Evolutionary conservation across 30 jellyfish, hydroid and myxozoan genomes (phyloP).

Genomic region (Sanderia malayensis): DNA sequence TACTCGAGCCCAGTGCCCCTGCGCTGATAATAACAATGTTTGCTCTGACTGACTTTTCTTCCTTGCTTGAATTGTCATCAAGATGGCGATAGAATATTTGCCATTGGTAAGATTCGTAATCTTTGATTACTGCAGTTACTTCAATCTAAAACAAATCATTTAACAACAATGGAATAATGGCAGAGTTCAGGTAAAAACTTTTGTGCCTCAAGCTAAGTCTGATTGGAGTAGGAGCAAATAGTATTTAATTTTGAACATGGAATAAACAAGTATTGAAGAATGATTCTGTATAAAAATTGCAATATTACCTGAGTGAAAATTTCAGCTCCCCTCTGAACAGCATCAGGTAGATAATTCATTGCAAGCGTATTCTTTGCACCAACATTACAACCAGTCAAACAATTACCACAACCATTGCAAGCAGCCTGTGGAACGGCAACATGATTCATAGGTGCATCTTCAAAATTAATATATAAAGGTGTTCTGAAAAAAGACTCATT

Average conservation of each 20-base stretch:
- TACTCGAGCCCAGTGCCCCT: conserved; percentile 94
- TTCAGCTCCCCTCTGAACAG: conserved; percentile 94
- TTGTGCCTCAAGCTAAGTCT: no score
- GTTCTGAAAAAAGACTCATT: conserved; percentile 89
- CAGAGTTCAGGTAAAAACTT: no score
- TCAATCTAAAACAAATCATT: conserved; percentile 75
- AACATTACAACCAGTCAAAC: conserved; percentile 95
- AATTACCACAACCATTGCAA: conserved; percentile 98
- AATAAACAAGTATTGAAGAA: no score
- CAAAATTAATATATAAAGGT: conserved; percentile 79
- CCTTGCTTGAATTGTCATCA: conserved; percentile 52
- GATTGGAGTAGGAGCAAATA: no score
- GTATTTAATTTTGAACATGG: no score
- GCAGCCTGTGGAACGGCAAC: conserved; percentile 97
- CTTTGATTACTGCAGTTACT: conserved; percentile 76
- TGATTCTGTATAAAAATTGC: no score
- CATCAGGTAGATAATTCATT: conserved; percentile 95
- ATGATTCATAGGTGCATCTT: conserved; percentile 92
- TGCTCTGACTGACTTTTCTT: conserved; percentile 76
- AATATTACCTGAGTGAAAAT: conserved; percentile 76
- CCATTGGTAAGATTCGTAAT: conserved; percentile 89
- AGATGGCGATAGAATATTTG: conserved; percentile 69
- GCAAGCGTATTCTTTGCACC: conserved; percentile 97
- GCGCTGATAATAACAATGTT: conserved; percentile 83
- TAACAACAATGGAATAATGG: no score